Percentiles rank a stretch among this genome's conserved stretches.
Conservation (phyloP, 2,797 vertebrate genomes). For the Artibeus jamaicensis region DNA sequence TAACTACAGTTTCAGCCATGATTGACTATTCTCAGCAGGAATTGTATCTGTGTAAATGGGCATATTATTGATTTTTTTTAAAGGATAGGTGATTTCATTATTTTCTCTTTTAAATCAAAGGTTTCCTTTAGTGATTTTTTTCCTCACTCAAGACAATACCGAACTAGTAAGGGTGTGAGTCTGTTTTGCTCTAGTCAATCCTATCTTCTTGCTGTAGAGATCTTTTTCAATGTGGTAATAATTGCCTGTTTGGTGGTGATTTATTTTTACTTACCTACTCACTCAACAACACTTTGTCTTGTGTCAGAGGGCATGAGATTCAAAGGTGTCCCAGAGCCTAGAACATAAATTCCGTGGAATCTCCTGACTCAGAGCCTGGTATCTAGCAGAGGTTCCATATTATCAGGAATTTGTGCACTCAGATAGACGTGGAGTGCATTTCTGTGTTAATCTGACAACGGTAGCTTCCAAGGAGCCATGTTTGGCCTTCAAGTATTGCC, state of each 20-base stretch:
- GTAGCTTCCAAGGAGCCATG: background rate
- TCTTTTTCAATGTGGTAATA: background rate
- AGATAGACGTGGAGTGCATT: background rate
- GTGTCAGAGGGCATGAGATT: background rate
- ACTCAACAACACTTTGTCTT: background rate
- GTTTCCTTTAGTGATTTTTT: slow-evolving; percentile 39
- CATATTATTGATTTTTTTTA: slow-evolving; percentile 37
- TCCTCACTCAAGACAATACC: background rate
- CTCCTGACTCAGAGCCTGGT: background rate
- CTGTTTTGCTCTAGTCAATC: slow-evolving; percentile 40
- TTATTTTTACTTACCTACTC: slow-evolving; percentile 32
- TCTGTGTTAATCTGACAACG: background rate
- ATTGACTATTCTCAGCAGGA: slow-evolving; percentile 28
- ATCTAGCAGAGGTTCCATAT: background rate
- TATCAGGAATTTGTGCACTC: background rate
- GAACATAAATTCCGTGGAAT: background rate
- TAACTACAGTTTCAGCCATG: background rate
- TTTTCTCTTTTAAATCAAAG: slow-evolving; percentile 58
- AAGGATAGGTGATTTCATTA: slow-evolving; percentile 46
- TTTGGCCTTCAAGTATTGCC: background rate
- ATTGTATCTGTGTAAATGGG: slow-evolving; percentile 40
- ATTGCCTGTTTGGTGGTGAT: background rate
- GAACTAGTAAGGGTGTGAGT: slow-evolving; percentile 36
- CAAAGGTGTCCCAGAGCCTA: background rate
- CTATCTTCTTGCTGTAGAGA: slow-evolving; percentile 7